phyloP scores from a whole-genome alignment of 2,797 vertebrate genomes.

The Jordanella pulchra region DNA sequence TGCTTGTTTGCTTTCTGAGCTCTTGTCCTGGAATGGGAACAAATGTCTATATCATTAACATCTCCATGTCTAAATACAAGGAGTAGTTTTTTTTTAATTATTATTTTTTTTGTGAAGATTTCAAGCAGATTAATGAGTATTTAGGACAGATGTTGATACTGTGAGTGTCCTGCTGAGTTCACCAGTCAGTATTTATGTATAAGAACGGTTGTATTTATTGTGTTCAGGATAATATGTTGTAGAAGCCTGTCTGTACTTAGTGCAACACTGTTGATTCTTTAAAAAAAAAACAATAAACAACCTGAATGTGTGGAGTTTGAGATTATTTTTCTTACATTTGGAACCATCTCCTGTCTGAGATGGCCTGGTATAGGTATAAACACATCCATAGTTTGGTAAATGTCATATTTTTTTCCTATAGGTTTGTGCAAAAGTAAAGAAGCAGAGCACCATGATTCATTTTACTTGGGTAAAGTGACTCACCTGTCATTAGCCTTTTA shows the following conservation, averaged over 20 bases:
- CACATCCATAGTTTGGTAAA: background rate
- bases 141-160: background rate
- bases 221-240: background rate
- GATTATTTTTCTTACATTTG: too few relatives aligned
- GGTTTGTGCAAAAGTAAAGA: background rate
- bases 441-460: background rate
- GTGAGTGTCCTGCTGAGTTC: slow-evolving; percentile 22
- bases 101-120: slow-evolving; percentile 10
- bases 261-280: slow-evolving; percentile 15
- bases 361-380: background rate
- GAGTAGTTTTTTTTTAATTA: background rate
- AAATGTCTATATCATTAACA: background rate
- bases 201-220: slow-evolving; percentile 48
- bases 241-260: background rate
- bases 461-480: background rate
- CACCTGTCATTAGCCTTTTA: background rate
- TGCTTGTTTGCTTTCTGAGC: background rate
- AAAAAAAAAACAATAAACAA: slow-evolving; percentile 41
- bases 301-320: slow-evolving; percentile 4
- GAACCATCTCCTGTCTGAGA: background rate
- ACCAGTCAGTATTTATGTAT: slow-evolving; percentile 55
- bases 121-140: background rate
- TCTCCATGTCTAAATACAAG: background rate
- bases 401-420: background rate
- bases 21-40: slow-evolving; percentile 14